These are phyloP conservation scores for Micronycteris hirsuta DNA, from an alignment of 2,113 vertebrate species.

Conservation along the genomic window DNA sequence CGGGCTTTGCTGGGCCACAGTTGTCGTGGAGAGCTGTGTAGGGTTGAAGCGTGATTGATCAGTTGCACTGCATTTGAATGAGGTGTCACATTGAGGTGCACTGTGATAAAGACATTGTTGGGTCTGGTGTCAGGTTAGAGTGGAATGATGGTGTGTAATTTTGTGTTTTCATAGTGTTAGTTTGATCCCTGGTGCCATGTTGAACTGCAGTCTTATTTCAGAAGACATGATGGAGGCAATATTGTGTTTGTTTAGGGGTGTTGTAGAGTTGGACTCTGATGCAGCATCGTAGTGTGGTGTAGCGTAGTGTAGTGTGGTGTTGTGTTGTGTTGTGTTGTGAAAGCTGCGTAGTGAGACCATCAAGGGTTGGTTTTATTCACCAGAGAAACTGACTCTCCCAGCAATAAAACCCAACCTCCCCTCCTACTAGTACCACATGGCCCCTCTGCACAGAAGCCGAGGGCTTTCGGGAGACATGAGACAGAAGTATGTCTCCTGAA, in stretches of 20 bases:
- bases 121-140: fast-evolving
- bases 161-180: fast-evolving
- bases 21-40: background rate
- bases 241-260: background rate
- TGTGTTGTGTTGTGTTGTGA: too few species aligned
- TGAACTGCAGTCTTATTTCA: background rate
- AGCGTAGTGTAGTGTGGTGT: too few species aligned
- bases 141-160: fast-evolving
- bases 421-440: background rate
- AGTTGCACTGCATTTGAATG: fast-evolving
- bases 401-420: background rate
- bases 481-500: background rate
- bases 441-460: background rate
- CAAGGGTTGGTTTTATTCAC: background rate
- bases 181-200: background rate
- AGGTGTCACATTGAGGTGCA: fast-evolving
- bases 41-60: background rate
- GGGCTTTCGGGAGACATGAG: background rate
- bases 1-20: fast-evolving
- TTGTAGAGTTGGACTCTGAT: fast-evolving
- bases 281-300: fast-evolving
- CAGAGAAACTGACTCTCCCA: background rate
- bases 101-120: fast-evolving
- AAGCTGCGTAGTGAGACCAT: fast-evolving
- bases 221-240: fast-evolving